Evolutionary conservation across 2,888 invertebrate species (phyloP).

Genomic region (Clepsis dumicolana): DNA sequence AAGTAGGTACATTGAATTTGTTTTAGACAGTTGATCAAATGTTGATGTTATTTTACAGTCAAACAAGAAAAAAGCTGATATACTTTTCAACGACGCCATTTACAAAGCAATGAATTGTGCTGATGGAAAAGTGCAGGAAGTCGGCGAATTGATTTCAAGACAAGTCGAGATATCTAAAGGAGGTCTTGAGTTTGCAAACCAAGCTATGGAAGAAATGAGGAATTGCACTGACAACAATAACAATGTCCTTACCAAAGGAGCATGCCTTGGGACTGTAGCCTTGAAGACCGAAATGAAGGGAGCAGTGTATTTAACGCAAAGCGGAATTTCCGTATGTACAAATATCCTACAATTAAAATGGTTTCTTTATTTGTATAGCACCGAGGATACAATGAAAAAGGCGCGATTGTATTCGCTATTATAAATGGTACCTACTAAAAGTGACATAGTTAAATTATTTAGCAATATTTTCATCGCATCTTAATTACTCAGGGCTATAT

Average conservation of each 20-base stretch:
- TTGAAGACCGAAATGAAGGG: slow-evolving; percentile 66
- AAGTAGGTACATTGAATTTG: background rate
- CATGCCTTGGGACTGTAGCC: slow-evolving; percentile 67
- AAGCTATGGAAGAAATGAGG: slow-evolving; percentile 63
- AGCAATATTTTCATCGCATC: background rate
- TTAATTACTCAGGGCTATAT: too few species aligned
- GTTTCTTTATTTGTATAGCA: background rate
- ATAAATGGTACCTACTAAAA: background rate
- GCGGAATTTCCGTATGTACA: slow-evolving; percentile 64
- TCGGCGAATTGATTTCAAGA: slow-evolving; percentile 56
- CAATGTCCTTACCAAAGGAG: slow-evolving; percentile 60
- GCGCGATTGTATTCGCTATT: background rate
- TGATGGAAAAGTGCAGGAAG: slow-evolving; percentile 62
- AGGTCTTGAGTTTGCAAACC: slow-evolving; percentile 58
- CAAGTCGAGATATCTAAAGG: slow-evolving; percentile 55
- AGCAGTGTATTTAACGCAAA: slow-evolving; percentile 60
- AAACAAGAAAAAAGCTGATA: slow-evolving; percentile 59
- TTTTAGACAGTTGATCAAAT: background rate
- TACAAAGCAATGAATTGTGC: slow-evolving; percentile 62
- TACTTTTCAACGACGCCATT: slow-evolving; percentile 60
- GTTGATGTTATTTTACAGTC: slow-evolving; percentile 55
- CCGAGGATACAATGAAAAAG: background rate
- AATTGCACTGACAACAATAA: slow-evolving; percentile 60
- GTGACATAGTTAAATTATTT: background rate
- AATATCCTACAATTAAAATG: background rate